Conservation (phyloP, 1,140 invertebrate genomes). For the Bacillus rossius region DNA sequence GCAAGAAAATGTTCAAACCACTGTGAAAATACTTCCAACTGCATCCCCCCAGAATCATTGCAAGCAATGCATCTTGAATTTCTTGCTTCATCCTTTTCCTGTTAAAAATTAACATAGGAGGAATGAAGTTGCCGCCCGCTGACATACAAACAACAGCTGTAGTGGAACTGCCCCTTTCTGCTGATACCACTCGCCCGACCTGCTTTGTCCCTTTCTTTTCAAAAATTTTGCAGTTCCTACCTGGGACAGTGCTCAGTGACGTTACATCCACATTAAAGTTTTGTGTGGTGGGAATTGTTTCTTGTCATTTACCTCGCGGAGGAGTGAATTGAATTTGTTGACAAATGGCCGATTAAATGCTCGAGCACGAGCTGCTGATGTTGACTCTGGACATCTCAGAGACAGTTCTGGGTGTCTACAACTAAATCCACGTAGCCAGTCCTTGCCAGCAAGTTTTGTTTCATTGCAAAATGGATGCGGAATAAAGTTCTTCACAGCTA, state of each 20-base stretch:
- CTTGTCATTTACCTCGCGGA: conserved; percentile 14
- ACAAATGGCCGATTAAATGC: conserved; percentile 41
- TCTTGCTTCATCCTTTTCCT: conserved; percentile 20
- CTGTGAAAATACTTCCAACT: background rate
- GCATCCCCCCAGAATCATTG: background rate
- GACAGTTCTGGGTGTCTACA: conserved; percentile 34
- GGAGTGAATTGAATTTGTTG: conserved; percentile 6
- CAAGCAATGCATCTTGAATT: background rate
- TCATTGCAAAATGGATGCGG: conserved; percentile 11
- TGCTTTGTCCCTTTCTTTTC: conserved; percentile 18
- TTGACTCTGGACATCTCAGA: conserved; percentile 38
- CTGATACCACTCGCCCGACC: conserved; percentile 16
- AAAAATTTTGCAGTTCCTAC: conserved; percentile 18
- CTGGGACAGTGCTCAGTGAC: conserved; percentile 29
- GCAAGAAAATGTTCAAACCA: conserved; percentile 9
- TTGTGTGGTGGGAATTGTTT: conserved; percentile 9
- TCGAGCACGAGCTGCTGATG: conserved; percentile 33
- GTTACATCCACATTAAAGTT: conserved; percentile 41
- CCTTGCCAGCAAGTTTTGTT: conserved; percentile 13
- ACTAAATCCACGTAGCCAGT: conserved; percentile 38
- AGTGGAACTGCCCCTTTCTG: conserved; percentile 21
- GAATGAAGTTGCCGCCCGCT: conserved; percentile 29
- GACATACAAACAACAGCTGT: conserved; percentile 24
- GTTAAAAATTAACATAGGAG: conserved; percentile 36
- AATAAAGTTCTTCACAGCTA: background rate